Conservation (phyloP, 2,888 invertebrate genomes). For the Agrypnus murinus region DNA sequence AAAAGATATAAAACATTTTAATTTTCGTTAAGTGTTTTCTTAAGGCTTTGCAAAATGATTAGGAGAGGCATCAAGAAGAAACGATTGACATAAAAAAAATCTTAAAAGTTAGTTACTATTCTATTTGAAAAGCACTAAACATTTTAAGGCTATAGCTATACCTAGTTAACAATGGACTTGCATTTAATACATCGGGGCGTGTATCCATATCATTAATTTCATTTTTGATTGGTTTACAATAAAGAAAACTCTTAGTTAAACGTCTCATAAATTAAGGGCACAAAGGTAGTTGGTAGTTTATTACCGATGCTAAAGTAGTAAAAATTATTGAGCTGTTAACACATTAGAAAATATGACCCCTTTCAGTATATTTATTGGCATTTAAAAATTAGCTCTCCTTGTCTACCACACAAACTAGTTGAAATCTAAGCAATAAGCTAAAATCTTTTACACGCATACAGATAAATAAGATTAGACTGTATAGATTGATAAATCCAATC, state of each 20-base stretch:
- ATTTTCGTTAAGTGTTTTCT: no score
- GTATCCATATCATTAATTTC: constrained; percentile 11
- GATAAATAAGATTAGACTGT: no score
- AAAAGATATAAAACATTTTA: no score
- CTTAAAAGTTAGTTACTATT: not conserved
- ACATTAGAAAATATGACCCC: constrained; percentile 52
- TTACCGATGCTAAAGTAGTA: constrained; percentile 57
- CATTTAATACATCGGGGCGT: not conserved
- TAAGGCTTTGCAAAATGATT: no score
- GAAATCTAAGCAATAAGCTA: no score
- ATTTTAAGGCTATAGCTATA: constrained; percentile 2
- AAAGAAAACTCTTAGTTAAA: constrained; percentile 56
- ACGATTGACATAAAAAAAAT: no score
- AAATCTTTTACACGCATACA: no score
- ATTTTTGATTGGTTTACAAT: constrained; percentile 38
- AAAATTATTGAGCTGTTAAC: constrained; percentile 60
- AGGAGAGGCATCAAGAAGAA: no score
- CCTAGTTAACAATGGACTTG: no score
- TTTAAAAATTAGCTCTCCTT: constrained; percentile 24
- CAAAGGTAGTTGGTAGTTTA: constrained; percentile 51
- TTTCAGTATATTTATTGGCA: constrained; percentile 24
- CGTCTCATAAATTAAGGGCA: constrained; percentile 57
- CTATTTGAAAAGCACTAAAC: not conserved
- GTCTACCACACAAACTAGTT: no score
- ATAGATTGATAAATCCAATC: no score